These are phyloP conservation scores for Phaenicophaeus curvirostris DNA, from an alignment of 2,797 vertebrate genomes.

Conservation along the genomic window DNA sequence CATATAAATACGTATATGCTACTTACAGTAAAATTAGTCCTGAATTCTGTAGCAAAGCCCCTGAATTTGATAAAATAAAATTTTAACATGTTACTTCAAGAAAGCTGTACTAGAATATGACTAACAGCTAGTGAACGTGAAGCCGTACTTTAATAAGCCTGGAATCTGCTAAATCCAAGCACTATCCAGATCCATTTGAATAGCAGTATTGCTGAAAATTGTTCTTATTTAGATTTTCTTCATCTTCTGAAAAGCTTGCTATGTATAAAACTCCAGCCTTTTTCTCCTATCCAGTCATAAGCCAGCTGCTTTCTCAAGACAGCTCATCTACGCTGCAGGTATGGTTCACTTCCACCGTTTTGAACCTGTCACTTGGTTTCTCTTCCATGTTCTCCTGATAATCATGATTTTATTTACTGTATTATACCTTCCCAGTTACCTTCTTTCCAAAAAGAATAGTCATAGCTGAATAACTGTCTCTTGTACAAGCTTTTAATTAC, in stretches of 20 bases:
- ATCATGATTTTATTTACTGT: background rate
- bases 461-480: background rate
- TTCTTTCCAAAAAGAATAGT: background rate
- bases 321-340: background rate
- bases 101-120: background rate
- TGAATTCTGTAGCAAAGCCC: background rate
- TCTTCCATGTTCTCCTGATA: background rate
- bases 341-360: background rate
- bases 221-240: background rate
- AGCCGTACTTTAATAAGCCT: background rate
- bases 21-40: background rate
- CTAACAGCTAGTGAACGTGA: background rate
- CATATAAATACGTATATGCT: background rate
- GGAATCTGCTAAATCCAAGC: background rate
- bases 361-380: background rate
- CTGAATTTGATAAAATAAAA: background rate
- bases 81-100: background rate
- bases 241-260: background rate
- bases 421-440: background rate
- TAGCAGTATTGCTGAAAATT: background rate
- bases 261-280: background rate
- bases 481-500: conserved; percentile 27
- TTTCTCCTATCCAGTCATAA: background rate
- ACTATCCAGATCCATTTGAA: background rate
- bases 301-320: background rate